Conservation (phyloP, 2,797 vertebrate species). For the Anguilla marmorata region DNA sequence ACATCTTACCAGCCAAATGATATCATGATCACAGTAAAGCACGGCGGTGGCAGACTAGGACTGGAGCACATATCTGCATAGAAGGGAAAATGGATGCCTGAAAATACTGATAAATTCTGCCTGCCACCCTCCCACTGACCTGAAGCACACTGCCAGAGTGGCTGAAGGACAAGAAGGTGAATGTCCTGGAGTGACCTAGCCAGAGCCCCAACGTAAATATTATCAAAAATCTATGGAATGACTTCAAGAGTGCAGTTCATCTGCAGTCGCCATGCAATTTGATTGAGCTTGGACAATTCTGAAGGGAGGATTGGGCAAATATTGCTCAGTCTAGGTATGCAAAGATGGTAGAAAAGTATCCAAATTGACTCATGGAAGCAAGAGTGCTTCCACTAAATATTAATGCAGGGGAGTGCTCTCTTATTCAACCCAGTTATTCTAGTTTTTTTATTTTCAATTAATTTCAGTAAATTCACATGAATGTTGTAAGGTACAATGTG, state of each 20-base stretch:
- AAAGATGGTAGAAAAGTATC: slow-evolving; percentile 5
- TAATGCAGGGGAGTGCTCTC: slow-evolving; percentile 13
- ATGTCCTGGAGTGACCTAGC: not conserved
- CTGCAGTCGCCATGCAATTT: not conserved
- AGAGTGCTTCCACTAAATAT: slow-evolving; percentile 4
- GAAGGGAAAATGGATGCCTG: slow-evolving; percentile 9
- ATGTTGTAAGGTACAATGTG: not conserved
- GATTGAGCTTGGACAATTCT: not conserved
- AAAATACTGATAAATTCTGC: slow-evolving; percentile 11
- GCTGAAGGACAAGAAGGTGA: slow-evolving; percentile 19
- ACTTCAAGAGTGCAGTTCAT: not conserved
- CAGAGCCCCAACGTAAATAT: slow-evolving; percentile 17
- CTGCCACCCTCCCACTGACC: slow-evolving; percentile 6
- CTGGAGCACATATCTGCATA: not conserved
- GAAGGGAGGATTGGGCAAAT: not conserved
- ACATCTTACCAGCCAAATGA: not conserved
- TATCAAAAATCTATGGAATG: slow-evolving; percentile 21
- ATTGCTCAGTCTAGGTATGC: not conserved
- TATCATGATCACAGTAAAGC: slow-evolving; percentile 22
- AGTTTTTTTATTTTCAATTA: not conserved
- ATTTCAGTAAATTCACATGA: not conserved
- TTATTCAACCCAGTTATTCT: slow-evolving; percentile 7
- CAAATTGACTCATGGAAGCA: slow-evolving; percentile 11
- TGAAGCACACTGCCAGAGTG: slow-evolving; percentile 20
- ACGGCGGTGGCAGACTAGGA: not conserved